phyloP scores from a whole-genome alignment of 35 echinoderm and acorn worm species.

The Apostichopus japonicus region DNA sequence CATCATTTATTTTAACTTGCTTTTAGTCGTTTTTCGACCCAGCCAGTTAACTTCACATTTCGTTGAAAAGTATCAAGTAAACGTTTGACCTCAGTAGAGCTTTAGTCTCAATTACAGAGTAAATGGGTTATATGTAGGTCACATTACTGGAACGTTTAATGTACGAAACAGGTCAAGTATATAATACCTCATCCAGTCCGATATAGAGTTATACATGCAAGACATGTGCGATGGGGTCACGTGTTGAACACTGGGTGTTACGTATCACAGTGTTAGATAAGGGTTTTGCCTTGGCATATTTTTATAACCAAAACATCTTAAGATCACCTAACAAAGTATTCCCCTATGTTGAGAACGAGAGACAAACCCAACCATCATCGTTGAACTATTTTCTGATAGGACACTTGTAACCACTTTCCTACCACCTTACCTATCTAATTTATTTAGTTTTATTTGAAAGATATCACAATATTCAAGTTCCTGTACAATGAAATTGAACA shows the following conservation, averaged over 20 bases:
- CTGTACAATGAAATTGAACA: too few species aligned
- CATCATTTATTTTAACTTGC: neutral
- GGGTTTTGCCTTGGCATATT: too few species aligned
- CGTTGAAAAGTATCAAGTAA: neutral
- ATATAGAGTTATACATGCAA: neutral
- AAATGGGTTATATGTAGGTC: neutral
- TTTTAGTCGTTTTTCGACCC: neutral
- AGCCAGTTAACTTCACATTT: neutral
- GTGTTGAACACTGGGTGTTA: neutral
- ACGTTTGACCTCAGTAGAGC: neutral
- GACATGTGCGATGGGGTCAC: neutral
- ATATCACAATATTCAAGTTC: too few species aligned
- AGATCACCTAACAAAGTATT: too few species aligned
- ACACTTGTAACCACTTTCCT: too few species aligned
- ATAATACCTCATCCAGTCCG: neutral
- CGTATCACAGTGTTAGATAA: too few species aligned
- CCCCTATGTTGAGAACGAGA: too few species aligned
- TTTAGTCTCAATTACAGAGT: neutral
- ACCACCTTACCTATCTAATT: too few species aligned
- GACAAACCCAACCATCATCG: too few species aligned
- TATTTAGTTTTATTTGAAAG: too few species aligned
- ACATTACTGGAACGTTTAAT: neutral
- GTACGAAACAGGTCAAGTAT: neutral
- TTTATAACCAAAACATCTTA: too few species aligned
- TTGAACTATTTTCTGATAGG: too few species aligned